These are phyloP conservation scores for Gari tellinella DNA, from an alignment of 2,888 invertebrate species.

Conservation along the genomic window DNA sequence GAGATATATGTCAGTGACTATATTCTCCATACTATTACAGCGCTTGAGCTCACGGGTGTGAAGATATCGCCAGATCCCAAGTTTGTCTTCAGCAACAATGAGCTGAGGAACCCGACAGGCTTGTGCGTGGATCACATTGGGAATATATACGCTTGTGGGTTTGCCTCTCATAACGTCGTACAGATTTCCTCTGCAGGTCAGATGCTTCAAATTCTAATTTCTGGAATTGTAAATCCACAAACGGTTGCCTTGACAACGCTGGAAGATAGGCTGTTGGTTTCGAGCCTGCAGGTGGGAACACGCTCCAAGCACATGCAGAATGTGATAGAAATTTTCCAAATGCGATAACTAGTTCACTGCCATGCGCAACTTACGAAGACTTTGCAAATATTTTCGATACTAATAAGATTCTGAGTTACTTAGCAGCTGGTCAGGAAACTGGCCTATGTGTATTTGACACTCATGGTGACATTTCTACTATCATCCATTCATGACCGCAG, in stretches of 20 bases:
- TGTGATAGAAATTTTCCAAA: constrained; percentile 51
- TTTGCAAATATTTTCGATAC: too few species aligned
- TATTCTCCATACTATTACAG: constrained; percentile 47
- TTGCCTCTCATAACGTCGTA: constrained; percentile 51
- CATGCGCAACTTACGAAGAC: too few species aligned
- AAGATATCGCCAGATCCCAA: constrained; percentile 50
- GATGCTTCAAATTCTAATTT: constrained; percentile 34
- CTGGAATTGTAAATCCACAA: constrained; percentile 56
- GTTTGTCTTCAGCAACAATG: constrained; percentile 53
- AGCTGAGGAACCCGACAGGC: constrained; percentile 54
- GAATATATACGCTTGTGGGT: constrained; percentile 54
- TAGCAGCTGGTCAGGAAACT: too few species aligned
- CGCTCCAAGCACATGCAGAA: constrained; percentile 49
- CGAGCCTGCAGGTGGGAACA: constrained; percentile 30
- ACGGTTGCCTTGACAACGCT: constrained; percentile 44
- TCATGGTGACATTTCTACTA: too few species aligned
- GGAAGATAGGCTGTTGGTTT: constrained; percentile 51
- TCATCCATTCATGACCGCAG: too few species aligned
- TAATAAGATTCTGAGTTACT: too few species aligned
- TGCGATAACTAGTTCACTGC: too few species aligned
- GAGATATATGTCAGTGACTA: constrained; percentile 58
- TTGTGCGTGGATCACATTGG: constrained; percentile 49
- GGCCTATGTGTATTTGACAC: too few species aligned
- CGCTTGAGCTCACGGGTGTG: constrained; percentile 36
- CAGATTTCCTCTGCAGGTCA: constrained; percentile 42